These are phyloP conservation scores for Monopis laevigella DNA, from an alignment of 2,888 invertebrate species.

Conservation along the genomic window DNA sequence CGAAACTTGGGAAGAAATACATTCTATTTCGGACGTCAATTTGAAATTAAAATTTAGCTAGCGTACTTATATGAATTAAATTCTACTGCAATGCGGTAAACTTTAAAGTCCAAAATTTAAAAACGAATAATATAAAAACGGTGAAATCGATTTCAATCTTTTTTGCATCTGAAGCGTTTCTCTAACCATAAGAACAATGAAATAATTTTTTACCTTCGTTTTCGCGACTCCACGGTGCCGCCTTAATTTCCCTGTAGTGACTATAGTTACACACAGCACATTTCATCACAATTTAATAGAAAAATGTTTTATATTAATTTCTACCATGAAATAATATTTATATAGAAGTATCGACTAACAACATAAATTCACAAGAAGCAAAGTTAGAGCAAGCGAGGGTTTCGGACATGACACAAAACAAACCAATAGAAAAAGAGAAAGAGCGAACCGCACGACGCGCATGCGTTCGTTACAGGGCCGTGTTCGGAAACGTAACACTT, in stretches of 20 bases:
- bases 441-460: slow-evolving; percentile 45
- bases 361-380: slow-evolving; percentile 33
- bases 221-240: slow-evolving; percentile 70
- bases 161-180: slow-evolving; percentile 33
- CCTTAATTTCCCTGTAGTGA: slow-evolving; percentile 62
- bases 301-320: slow-evolving; percentile 30
- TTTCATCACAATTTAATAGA: slow-evolving; percentile 62
- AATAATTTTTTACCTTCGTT: slow-evolving; percentile 63
- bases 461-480: slow-evolving; percentile 51
- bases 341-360: slow-evolving; percentile 33
- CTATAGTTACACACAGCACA: slow-evolving; percentile 65
- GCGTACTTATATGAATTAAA: background rate
- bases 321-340: slow-evolving; percentile 44
- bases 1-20: background rate
- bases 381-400: slow-evolving; percentile 42
- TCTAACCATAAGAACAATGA: slow-evolving; percentile 49
- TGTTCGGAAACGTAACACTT: too few species aligned
- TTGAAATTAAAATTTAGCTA: background rate
- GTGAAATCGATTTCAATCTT: slow-evolving; percentile 34
- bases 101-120: background rate
- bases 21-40: background rate
- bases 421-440: slow-evolving; percentile 59
- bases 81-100: background rate
- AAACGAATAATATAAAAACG: background rate
- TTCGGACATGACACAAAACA: slow-evolving; percentile 58